Evolutionary conservation across 2,888 invertebrate genomes (phyloP).

Genomic region (Apodemia hepburni): DNA sequence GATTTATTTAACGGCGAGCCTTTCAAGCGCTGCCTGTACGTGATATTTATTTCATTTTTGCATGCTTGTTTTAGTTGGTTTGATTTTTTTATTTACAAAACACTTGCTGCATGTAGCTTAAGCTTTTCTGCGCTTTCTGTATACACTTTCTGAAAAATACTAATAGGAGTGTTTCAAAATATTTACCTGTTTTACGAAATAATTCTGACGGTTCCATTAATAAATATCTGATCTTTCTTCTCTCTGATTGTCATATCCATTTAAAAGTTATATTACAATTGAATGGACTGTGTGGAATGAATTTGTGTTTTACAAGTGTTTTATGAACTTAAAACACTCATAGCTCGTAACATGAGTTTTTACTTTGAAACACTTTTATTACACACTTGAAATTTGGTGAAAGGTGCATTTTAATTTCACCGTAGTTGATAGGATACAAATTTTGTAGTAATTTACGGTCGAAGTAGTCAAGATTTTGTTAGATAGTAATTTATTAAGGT

Average conservation of each 20-base stretch:
- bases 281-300: not conserved
- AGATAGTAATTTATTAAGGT: not conserved
- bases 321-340: too few relatives aligned
- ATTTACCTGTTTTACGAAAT: not conserved
- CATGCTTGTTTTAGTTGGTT: slow-evolving; percentile 42
- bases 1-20: slow-evolving; percentile 74
- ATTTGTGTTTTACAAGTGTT: too few relatives aligned
- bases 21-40: slow-evolving; percentile 70
- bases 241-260: too few relatives aligned
- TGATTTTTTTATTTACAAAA: slow-evolving; percentile 29
- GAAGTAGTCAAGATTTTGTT: not conserved
- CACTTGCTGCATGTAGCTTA: slow-evolving; percentile 25
- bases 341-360: not conserved
- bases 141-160: not conserved
- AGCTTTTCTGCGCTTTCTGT: slow-evolving; percentile 7
- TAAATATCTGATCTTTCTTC: not conserved
- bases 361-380: slow-evolving; percentile 1
- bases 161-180: slow-evolving; percentile 3
- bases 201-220: not conserved
- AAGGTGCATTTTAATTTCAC: not conserved
- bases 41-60: slow-evolving; percentile 55
- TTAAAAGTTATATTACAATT: not conserved
- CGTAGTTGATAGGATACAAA: not conserved
- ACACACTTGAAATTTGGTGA: not conserved
- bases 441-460: not conserved